Evolutionary conservation across 2,888 invertebrate genomes (phyloP).

Genomic region (Platynereis dumerilii): DNA sequence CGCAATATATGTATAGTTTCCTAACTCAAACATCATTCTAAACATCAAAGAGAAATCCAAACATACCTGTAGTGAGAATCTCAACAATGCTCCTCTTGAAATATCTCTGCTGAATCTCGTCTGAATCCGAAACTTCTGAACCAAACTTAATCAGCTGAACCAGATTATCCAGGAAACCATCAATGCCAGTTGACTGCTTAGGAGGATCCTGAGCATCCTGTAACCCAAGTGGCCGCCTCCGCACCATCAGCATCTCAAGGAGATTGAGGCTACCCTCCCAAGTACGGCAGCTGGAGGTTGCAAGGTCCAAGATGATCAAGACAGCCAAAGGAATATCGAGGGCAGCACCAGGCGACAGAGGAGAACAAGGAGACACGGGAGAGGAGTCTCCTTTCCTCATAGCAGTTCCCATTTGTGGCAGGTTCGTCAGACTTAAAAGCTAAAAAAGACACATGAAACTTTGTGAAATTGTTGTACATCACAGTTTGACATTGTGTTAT

Average conservation of each 20-base stretch:
- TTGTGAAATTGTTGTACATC: too few relatives aligned
- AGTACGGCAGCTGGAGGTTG: constrained; percentile 45
- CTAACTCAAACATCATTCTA: too few relatives aligned
- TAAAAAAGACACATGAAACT: too few relatives aligned
- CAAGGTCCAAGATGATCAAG: constrained; percentile 54
- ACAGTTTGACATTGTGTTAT: constrained; percentile 22
- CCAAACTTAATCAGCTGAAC: background rate
- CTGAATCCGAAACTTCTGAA: background rate
- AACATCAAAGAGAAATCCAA: too few relatives aligned
- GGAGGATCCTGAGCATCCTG: too few relatives aligned
- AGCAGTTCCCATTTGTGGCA: too few relatives aligned
- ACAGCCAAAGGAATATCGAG: constrained; percentile 39
- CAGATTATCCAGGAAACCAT: background rate
- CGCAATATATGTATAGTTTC: too few relatives aligned
- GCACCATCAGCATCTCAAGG: constrained; percentile 42
- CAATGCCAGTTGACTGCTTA: too few relatives aligned
- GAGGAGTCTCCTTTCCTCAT: background rate
- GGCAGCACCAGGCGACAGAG: constrained; percentile 32
- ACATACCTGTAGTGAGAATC: too few relatives aligned
- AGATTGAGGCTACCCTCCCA: constrained; percentile 53
- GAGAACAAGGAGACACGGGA: background rate
- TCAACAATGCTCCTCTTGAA: background rate
- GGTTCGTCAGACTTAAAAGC: too few relatives aligned
- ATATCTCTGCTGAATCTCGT: background rate
- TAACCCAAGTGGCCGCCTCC: too few relatives aligned